Conservation (phyloP, 1,140 invertebrate species). For the Macrocentrus cingulum region DNA sequence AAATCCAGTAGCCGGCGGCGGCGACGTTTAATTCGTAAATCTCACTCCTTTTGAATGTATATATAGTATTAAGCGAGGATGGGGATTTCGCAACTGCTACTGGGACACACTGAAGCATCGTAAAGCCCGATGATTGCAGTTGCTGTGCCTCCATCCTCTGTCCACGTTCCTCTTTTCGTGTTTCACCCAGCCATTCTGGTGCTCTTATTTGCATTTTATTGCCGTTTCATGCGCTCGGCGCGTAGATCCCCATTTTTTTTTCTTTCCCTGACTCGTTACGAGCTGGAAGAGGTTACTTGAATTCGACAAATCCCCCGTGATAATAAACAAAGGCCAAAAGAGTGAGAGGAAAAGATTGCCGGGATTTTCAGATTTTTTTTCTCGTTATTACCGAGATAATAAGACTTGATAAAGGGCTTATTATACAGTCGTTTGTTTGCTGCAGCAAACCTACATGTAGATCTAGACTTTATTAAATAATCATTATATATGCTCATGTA, state of each 20-base stretch:
- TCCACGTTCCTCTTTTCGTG: conserved; percentile 2
- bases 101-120: conserved; percentile 19
- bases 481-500: no score
- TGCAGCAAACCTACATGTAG: no score
- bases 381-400: no score
- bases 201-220: conserved; percentile 36
- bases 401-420: no score
- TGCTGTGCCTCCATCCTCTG: conserved; percentile 10
- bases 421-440: no score
- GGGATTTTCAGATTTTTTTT: neutral
- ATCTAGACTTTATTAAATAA: no score
- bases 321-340: neutral
- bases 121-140: conserved; percentile 32
- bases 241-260: conserved; percentile 17
- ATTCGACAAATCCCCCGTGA: conserved; percentile 20
- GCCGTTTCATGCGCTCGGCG: conserved; percentile 30
- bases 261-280: conserved; percentile 18
- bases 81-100: conserved; percentile 17
- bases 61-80: neutral
- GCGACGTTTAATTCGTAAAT: conserved; percentile 30
- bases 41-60: neutral
- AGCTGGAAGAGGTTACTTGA: conserved; percentile 24
- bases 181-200: conserved; percentile 9
- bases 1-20: conserved; percentile 5
- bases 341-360: neutral